Percentiles rank a stretch among this genome's conserved stretches.
phyloP scores from a whole-genome alignment of 2,888 invertebrate species.

The Uropetala carovei region DNA sequence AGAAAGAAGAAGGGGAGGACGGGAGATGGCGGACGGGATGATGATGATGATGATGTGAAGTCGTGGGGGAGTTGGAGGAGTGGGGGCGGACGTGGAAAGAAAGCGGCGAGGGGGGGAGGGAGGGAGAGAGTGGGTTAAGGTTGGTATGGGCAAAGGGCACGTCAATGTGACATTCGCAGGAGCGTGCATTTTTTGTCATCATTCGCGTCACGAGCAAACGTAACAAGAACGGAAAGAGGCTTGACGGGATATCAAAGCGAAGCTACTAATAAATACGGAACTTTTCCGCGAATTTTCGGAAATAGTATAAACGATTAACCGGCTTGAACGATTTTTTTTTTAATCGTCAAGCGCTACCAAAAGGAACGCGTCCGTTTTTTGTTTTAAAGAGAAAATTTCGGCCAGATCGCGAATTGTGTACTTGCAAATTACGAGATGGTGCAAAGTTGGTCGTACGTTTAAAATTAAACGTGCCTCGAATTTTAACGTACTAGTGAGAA shows the following conservation, averaged over 20 bases:
- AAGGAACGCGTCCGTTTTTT: no score
- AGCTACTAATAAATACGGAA: no score
- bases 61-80: not conserved
- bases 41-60: not conserved
- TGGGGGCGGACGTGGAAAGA: not conserved
- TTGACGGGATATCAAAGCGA: not conserved
- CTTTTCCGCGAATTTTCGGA: no score
- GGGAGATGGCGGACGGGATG: not conserved
- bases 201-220: not conserved
- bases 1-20: not conserved
- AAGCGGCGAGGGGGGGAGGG: not conserved
- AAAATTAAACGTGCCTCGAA: no score
- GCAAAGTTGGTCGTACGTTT: no score
- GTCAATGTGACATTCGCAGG: slow-evolving; percentile 24
- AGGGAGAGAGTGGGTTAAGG: slow-evolving; percentile 9
- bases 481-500: no score
- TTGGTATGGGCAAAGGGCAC: not conserved
- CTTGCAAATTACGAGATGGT: no score
- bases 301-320: no score
- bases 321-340: no score
- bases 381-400: no score
- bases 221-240: not conserved
- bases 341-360: no score
- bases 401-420: no score
- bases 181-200: not conserved